Percentiles rank a stretch among this genome's conserved stretches.
Conservation (phyloP, 1,140 invertebrate species). For the Drosophila ficusphila region DNA sequence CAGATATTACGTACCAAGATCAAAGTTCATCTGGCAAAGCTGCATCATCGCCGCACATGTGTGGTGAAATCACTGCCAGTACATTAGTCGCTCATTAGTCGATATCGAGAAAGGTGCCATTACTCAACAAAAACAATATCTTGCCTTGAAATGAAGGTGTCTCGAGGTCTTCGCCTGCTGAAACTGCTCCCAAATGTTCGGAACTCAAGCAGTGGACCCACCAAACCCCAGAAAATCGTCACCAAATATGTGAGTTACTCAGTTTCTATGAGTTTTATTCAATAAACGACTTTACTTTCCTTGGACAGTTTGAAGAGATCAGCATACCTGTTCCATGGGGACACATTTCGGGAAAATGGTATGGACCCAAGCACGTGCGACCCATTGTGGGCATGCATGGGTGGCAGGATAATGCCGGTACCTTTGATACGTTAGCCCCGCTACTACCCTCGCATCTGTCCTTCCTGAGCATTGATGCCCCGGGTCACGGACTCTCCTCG, state of each 20-base stretch:
- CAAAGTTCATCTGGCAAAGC: constrained; percentile 46
- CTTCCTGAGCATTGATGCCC: constrained; percentile 89
- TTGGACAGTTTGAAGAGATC: constrained; percentile 86
- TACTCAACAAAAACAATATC: constrained; percentile 26
- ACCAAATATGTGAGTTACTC: constrained; percentile 57
- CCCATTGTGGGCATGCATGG: constrained; percentile 90
- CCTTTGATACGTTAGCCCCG: constrained; percentile 89
- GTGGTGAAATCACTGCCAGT: constrained; percentile 42
- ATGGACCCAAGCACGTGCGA: constrained; percentile 86
- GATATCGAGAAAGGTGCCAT: constrained; percentile 18
- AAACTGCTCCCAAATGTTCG: constrained; percentile 14
- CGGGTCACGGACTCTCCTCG: constrained; percentile 89
- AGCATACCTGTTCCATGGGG: constrained; percentile 88
- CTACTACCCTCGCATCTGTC: constrained; percentile 86
- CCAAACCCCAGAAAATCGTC: constrained; percentile 38
- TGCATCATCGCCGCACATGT: constrained; percentile 22
- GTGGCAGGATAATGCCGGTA: constrained; percentile 91
- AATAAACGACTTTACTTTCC: constrained; percentile 1
- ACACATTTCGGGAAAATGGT: constrained; percentile 89
- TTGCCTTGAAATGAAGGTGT: constrained; percentile 37
- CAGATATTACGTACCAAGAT: constrained; percentile 10
- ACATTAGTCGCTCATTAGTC: constrained; percentile 1
- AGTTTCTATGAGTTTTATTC: neutral
- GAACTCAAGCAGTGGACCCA: constrained; percentile 20
- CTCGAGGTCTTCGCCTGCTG: constrained; percentile 23